Conservation (phyloP, 2,888 invertebrate species). For the Hemistola chrysoprasaria region DNA sequence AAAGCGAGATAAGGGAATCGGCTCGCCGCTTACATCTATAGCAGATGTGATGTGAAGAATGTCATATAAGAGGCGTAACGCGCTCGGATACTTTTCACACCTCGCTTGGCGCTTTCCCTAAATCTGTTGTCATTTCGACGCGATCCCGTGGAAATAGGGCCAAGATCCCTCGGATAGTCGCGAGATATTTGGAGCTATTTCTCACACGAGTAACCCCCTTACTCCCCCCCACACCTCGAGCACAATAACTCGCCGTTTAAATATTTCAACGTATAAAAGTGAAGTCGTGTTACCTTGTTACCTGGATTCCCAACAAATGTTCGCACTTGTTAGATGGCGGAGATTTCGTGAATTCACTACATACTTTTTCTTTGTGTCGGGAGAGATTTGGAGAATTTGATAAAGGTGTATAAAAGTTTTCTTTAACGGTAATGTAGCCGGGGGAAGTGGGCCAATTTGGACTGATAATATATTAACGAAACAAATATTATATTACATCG, state of each 20-base stretch:
- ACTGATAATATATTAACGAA: too few species aligned
- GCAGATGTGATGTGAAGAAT: conserved; percentile 72
- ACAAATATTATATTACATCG: too few species aligned
- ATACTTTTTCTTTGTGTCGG: neutral
- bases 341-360: neutral
- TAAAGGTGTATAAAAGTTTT: neutral
- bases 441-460: too few species aligned
- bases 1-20: conserved; percentile 70
- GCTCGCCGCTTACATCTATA: conserved; percentile 66
- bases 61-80: conserved; percentile 70
- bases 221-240: conserved; percentile 4
- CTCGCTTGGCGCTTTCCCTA: conserved; percentile 78
- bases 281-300: conserved; percentile 62
- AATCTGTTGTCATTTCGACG: conserved; percentile 79
- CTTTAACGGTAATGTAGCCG: too few species aligned
- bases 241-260: conserved; percentile 57
- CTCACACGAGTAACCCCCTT: conserved; percentile 59
- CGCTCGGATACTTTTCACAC: conserved; percentile 79
- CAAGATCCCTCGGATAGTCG: conserved; percentile 71
- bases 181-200: conserved; percentile 74
- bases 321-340: neutral
- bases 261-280: conserved; percentile 72
- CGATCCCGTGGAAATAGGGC: conserved; percentile 75
- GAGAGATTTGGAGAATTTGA: conserved; percentile 1
- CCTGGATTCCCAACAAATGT: conserved; percentile 33